Base-by-base conservation (phyloP, 2,797 vertebrate genomes). In the Acanthiza pusilla region DNA sequence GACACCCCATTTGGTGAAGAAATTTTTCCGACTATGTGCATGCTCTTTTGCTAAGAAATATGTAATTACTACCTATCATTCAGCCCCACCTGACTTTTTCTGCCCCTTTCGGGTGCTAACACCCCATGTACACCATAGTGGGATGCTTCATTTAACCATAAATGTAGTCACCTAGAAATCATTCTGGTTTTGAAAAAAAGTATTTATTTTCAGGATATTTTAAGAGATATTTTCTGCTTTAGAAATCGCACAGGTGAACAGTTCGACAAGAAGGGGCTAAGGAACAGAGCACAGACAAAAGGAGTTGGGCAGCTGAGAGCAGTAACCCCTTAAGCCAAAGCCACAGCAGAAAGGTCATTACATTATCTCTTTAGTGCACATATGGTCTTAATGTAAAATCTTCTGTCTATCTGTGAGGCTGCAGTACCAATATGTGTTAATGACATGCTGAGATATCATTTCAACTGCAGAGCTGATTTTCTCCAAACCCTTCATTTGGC, bases 81-180 rank as follows among this genome's bases (percentile, higher is more conserved):
- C 30, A 67, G 17, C 25, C 27, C 27, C 51, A 48, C 2, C 0
- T 66, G 51, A 76, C 22, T 51, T 76, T 20, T 70, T 55, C 34
- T 77, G 19, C 17, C 27, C 18, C 22, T 80, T 81, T 61, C 29
- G 23, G 34, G 63, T 45, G 11, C 15, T 75, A 72, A 79, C 21
- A 54, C 1, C 2, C 15, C 1, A 0, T 15, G 47, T 61, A 50
- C 53, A 83, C 10, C 55, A 71, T 9, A 55, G 4, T 2, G 10
- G 15, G 22, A 40, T 75, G 62, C 23, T 74, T 63, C 26, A 38
- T n/a, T 71, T 74, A 74, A 63, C 32, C 53, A 36, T 26, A 79
- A 79, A 50, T 21, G 16, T n/a, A 79, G 19, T 14, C 17, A 38
- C 11, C 47, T 60, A 36, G 19, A 68, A 79, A 85, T 55, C 2